Percentiles rank a stretch among this genome's conserved stretches.
phyloP scores from a whole-genome alignment of 2,797 vertebrate genomes.

The Chelmon rostratus region DNA sequence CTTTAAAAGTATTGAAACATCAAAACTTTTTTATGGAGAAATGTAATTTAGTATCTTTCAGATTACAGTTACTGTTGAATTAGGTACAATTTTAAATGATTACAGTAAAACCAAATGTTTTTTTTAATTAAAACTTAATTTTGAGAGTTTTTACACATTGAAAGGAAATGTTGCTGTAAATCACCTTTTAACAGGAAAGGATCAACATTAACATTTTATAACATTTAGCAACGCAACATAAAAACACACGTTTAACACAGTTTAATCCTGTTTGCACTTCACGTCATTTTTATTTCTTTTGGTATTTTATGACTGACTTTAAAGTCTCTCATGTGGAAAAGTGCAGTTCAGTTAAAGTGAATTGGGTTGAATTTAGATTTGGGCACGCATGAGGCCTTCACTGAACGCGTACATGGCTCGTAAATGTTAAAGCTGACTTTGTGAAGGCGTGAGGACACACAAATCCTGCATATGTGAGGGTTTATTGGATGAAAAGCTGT shows the following conservation, averaged over 20 bases:
- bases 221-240: too few relatives aligned
- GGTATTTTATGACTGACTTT: neutral
- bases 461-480: neutral
- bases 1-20: too few relatives aligned
- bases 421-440: neutral
- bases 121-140: neutral
- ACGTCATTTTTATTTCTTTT: neutral
- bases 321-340: neutral
- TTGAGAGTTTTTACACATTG: too few relatives aligned
- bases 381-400: neutral
- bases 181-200: neutral
- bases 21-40: too few relatives aligned
- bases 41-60: neutral
- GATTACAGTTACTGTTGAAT: neutral
- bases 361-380: neutral
- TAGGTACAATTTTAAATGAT: neutral
- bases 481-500: slow-evolving; percentile 11
- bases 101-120: neutral
- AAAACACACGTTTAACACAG: too few relatives aligned
- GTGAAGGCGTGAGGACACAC: neutral
- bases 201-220: neutral
- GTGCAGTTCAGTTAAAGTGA: neutral
- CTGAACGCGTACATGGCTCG: neutral
- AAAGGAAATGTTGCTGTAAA: neutral
- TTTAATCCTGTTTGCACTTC: neutral